Conservation (phyloP, 2,113 vertebrate genomes). For the Pionites leucogaster region DNA sequence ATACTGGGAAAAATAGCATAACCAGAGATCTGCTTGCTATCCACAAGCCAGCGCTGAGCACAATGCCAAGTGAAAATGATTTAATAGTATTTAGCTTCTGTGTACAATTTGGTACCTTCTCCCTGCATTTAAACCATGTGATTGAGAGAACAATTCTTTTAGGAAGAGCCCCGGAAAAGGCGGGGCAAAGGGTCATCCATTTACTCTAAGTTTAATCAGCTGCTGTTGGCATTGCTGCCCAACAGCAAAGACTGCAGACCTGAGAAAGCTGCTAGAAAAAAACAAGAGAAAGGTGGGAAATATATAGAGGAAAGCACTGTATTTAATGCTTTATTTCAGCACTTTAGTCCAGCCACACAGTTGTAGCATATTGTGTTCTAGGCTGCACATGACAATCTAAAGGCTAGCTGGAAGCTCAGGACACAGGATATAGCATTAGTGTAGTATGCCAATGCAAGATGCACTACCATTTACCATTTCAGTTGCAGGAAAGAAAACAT, state of each 20-base stretch:
- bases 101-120: background rate
- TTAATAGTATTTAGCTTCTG: background rate
- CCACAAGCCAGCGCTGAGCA: background rate
- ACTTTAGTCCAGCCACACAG: background rate
- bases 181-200: background rate
- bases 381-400: background rate
- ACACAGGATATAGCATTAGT: rapidly evolving
- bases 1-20: background rate
- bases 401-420: background rate
- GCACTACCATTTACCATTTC: background rate
- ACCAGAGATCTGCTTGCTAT: background rate
- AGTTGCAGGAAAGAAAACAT: background rate
- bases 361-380: background rate
- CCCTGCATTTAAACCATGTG: background rate
- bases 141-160: background rate
- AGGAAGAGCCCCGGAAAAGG: background rate
- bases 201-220: background rate
- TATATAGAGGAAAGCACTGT: rapidly evolving
- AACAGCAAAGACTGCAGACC: background rate
- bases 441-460: background rate
- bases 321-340: background rate
- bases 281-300: background rate
- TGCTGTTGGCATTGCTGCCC: background rate
- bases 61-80: background rate
- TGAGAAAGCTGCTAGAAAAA: background rate